A percentile compares a stretch with the other conserved stretches of the same genome.
Evolutionary conservation across 2,113 vertebrate genomes (phyloP).

Genomic region (Ardeotis arabs): DNA sequence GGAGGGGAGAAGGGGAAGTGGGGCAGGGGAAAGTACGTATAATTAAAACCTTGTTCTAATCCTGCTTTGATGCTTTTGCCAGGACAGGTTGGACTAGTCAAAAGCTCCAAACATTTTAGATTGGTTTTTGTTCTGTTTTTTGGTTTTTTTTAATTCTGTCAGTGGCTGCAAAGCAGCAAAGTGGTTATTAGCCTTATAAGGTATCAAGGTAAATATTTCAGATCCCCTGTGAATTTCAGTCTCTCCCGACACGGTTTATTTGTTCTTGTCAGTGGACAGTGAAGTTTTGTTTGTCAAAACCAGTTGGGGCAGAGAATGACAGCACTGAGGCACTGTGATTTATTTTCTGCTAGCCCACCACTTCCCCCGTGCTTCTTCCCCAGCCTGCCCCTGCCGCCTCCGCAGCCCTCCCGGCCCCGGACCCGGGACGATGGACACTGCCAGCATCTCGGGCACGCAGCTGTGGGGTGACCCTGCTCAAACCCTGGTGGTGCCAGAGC

Average conservation of each 20-base stretch:
- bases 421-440: background rate
- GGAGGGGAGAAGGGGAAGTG: background rate
- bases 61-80: conserved; percentile 66
- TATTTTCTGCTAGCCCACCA: conserved; percentile 28
- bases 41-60: conserved; percentile 66
- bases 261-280: conserved; percentile 56
- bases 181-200: conserved; percentile 53
- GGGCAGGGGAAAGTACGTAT: background rate
- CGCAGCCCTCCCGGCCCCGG: background rate
- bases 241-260: conserved; percentile 57
- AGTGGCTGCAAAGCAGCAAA: conserved; percentile 31
- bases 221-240: conserved; percentile 38
- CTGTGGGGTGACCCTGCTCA: background rate
- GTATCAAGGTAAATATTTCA: conserved; percentile 63
- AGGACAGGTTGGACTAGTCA: conserved; percentile 62
- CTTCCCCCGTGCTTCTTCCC: background rate
- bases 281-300: conserved; percentile 53
- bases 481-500: background rate
- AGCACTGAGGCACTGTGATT: conserved; percentile 35
- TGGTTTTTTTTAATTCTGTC: background rate
- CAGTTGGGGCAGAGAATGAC: conserved; percentile 39
- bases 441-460: background rate
- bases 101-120: conserved; percentile 55
- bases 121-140: background rate
- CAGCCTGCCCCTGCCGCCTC: background rate